phyloP scores from a whole-genome alignment of 2,113 vertebrate genomes.

The Psettodes erumei region DNA sequence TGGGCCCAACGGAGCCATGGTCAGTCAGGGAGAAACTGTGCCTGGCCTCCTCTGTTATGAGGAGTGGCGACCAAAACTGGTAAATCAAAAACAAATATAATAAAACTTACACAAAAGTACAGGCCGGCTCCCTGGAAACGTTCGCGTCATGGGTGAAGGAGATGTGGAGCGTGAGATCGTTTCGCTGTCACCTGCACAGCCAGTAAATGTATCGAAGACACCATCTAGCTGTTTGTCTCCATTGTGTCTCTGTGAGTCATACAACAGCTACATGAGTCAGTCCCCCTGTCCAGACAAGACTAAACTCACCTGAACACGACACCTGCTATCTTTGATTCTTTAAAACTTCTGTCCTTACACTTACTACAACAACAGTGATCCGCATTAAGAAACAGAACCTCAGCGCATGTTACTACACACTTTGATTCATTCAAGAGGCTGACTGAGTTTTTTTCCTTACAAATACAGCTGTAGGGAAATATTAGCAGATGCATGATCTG shows the following conservation, averaged over 20 bases:
- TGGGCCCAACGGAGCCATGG: conserved; percentile 97
- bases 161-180: neutral
- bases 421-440: neutral
- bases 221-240: neutral
- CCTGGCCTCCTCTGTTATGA: conserved; percentile 98
- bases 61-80: conserved; percentile 99
- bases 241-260: neutral
- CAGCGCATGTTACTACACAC: neutral
- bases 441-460: neutral
- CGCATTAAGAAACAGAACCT: neutral
- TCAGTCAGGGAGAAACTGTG: conserved; percentile 97
- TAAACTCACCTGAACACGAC: neutral
- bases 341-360: too few relatives aligned
- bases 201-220: neutral
- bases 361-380: too few relatives aligned
- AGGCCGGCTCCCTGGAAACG: neutral
- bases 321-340: too few relatives aligned
- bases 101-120: neutral
- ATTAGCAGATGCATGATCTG: neutral
- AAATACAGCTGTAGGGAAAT: neutral
- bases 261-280: neutral
- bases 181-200: too few relatives aligned
- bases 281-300: neutral
- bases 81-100: conserved; percentile 77
- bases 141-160: neutral